Evolutionary conservation across 1,140 invertebrate species (phyloP), one percentile per base, ranked within the genome.

Genomic region (Pogonomyrmex barbatus): DNA sequence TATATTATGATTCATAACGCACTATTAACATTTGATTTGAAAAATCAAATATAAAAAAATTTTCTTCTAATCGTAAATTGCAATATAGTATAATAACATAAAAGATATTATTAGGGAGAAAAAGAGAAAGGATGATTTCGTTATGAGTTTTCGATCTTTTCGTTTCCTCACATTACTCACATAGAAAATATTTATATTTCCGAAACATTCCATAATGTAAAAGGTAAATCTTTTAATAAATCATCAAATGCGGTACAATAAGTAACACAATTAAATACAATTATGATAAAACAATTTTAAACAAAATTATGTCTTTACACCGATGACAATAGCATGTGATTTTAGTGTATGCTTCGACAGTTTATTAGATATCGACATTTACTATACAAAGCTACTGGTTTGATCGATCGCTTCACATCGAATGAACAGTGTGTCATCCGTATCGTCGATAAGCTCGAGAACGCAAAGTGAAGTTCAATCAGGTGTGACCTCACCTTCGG

Each of bases 401-500:
- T 36, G 68, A 73, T 83, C 56, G 79, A 75, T 73, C 42, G 17
- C 68, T 47, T 82, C 12, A 83, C 54, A 47, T 75, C 42, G 68
- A 75, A 60, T 83, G 33, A 83, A 83, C 42, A 75, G 47, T 75
- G 79, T 47, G 79, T 60, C 54, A 30, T 60, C 68, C 33, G 50
- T 73, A 56, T 82, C 79, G 50, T 75, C 79, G 79, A 83, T 83
- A 75, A 83, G 56, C 79, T 39, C 68, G 68, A 82, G 39, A 42
- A 50, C 14, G 33, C 52, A 58, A 47, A 73, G 68, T 75, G 68
- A 75, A 77, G 77, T 33, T 33, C 50, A 73, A 89, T 89, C 87
- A 76, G 85, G 73, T 76, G 83, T 60, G 77, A 89, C 70, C 76
- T 89, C 42, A 39, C 73, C 58, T 77, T 89, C 71, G 47, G 39